phyloP scores from a whole-genome alignment of 2,888 invertebrate genomes.

The Suillia variegata region DNA sequence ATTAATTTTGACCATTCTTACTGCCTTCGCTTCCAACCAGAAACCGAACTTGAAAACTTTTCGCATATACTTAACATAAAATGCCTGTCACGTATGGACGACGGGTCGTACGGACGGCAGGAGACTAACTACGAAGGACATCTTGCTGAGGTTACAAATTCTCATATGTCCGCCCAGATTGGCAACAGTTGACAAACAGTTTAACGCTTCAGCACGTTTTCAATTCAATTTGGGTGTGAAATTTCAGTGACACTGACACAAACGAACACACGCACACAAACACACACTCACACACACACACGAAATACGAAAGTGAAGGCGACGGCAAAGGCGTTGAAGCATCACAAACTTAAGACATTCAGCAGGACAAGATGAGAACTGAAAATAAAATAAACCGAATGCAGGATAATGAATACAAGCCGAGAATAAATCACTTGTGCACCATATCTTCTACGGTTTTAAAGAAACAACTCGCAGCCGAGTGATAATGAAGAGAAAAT shows the following conservation, averaged over 20 bases:
- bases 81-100: constrained; percentile 18
- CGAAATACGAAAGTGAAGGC: not conserved
- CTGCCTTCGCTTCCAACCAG: not conserved
- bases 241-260: not conserved
- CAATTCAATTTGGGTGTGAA: constrained; percentile 49
- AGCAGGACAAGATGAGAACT: constrained; percentile 41
- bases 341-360: constrained; percentile 49
- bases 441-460: not conserved
- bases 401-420: constrained; percentile 16
- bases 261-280: no score
- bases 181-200: constrained; percentile 61
- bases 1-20: no score
- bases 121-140: constrained; percentile 33
- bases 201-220: constrained; percentile 62
- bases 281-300: no score
- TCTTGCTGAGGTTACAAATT: constrained; percentile 46
- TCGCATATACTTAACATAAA: constrained; percentile 20
- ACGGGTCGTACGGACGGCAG: not conserved
- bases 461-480: not conserved
- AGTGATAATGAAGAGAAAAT: not conserved
- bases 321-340: constrained; percentile 45
- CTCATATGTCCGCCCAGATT: constrained; percentile 57
- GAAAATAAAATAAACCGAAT: constrained; percentile 17
- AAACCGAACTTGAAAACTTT: not conserved
- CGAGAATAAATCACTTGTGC: not conserved